These are phyloP conservation scores for Pemphredon lugubris DNA, from an alignment of 2,888 invertebrate genomes.

Conservation along the genomic window DNA sequence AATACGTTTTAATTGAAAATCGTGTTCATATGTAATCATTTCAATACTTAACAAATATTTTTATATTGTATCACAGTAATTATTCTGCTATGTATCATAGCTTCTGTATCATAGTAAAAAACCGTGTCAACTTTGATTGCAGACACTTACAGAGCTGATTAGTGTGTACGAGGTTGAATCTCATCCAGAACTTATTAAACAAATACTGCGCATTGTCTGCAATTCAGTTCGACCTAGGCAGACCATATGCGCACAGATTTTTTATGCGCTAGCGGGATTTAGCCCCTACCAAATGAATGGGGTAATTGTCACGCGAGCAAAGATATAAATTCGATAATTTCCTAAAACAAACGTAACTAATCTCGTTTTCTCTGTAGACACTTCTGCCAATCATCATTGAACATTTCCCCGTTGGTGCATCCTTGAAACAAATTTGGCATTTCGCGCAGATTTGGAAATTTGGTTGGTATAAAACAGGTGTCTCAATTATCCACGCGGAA, in stretches of 20 bases:
- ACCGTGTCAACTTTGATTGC: background rate
- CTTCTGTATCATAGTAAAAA: too few species aligned
- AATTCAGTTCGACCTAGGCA: constrained; percentile 83
- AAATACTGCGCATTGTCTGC: constrained; percentile 82
- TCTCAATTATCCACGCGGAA: constrained; percentile 9
- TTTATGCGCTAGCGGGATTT: constrained; percentile 86
- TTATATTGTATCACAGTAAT: too few species aligned
- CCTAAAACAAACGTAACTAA: constrained; percentile 1
- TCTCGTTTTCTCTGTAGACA: constrained; percentile 58
- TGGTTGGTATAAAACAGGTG: constrained; percentile 59
- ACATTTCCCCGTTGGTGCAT: constrained; percentile 76
- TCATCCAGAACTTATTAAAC: constrained; percentile 75
- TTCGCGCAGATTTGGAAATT: constrained; percentile 74
- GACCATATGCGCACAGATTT: constrained; percentile 85
- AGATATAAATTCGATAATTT: background rate
- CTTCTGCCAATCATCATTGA: constrained; percentile 72
- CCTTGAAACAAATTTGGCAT: constrained; percentile 74
- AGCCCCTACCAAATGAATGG: constrained; percentile 83
- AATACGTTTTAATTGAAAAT: too few species aligned
- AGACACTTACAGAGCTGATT: constrained; percentile 47
- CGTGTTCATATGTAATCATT: too few species aligned
- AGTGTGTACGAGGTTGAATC: constrained; percentile 85
- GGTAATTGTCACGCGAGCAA: constrained; percentile 73
- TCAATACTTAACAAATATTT: too few species aligned
- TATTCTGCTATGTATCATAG: too few species aligned